These are phyloP conservation scores for Agrilus planipennis DNA, from an alignment of 1,140 invertebrate genomes.

Conservation along the genomic window DNA sequence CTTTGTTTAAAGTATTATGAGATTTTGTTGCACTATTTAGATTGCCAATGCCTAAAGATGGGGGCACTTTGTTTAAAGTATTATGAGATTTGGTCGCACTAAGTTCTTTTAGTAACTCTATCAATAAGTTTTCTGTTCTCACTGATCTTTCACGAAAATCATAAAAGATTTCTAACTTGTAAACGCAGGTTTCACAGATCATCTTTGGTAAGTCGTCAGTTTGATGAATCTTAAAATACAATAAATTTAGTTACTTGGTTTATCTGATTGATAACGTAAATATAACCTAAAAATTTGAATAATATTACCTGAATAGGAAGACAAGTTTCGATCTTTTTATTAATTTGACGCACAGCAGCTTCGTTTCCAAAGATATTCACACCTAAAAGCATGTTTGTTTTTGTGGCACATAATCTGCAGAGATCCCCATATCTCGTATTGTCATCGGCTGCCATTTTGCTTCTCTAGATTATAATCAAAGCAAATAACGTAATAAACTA, in stretches of 20 bases:
- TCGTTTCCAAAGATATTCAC: conserved; percentile 46
- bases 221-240: conserved; percentile 41
- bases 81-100: conserved; percentile 19
- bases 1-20: conserved; percentile 29
- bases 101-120: conserved; percentile 40
- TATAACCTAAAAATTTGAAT: conserved; percentile 3
- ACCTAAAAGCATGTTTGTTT: conserved; percentile 41
- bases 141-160: conserved; percentile 46
- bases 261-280: background rate
- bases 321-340: conserved; percentile 47
- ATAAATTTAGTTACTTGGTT: background rate
- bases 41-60: too few relatives aligned
- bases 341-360: conserved; percentile 41
- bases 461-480: too few relatives aligned
- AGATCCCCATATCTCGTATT: conserved; percentile 31
- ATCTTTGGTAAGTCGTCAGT: conserved; percentile 47
- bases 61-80: conserved; percentile 24
- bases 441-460: conserved; percentile 25
- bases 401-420: conserved; percentile 44
- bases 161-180: conserved; percentile 44
- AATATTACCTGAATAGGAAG: conserved; percentile 43
- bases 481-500: too few relatives aligned
- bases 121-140: conserved; percentile 42
- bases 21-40: conserved; percentile 8
- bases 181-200: conserved; percentile 45